Evolutionary conservation across 2,113 vertebrate genomes (phyloP).

Genomic region (Myrmecophaga tridactyla): DNA sequence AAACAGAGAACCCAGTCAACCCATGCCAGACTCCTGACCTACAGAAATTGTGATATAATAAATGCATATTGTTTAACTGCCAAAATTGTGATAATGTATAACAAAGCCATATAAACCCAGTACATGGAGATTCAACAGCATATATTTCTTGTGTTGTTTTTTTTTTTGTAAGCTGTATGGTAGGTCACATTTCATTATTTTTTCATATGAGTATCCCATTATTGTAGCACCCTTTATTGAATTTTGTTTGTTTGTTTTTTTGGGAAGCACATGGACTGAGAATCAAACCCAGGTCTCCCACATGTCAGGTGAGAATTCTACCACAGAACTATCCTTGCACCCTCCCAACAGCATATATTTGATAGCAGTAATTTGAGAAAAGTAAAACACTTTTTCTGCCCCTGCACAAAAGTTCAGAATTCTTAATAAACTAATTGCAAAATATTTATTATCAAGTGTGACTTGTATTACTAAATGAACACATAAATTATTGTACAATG

Average conservation of each 20-base stretch:
- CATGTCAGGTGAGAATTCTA: too few species aligned
- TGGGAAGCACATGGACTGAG: too few species aligned
- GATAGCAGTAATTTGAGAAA: neutral
- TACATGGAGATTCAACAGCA: neutral
- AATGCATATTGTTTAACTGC: neutral
- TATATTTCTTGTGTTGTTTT: too few species aligned
- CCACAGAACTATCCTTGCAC: too few species aligned
- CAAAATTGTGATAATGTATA: neutral
- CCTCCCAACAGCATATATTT: neutral
- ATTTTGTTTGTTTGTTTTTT: too few species aligned
- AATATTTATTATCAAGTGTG: neutral
- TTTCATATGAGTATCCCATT: too few species aligned
- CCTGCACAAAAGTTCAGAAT: slow-evolving; percentile 35
- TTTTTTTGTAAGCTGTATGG: too few species aligned
- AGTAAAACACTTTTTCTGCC: neutral
- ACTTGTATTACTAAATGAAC: neutral
- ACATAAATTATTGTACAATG: slow-evolving; percentile 12
- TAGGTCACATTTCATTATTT: too few species aligned
- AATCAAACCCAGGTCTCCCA: too few species aligned
- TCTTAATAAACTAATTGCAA: slow-evolving; percentile 29
- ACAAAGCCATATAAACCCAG: neutral
- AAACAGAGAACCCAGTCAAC: neutral
- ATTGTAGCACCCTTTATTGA: too few species aligned
- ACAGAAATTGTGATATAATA: neutral
- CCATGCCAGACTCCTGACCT: neutral